Evolutionary conservation across 2,113 vertebrate species (phyloP), one percentile per base, ranked within the genome.

Genomic region (Emydura subglobosa): DNA sequence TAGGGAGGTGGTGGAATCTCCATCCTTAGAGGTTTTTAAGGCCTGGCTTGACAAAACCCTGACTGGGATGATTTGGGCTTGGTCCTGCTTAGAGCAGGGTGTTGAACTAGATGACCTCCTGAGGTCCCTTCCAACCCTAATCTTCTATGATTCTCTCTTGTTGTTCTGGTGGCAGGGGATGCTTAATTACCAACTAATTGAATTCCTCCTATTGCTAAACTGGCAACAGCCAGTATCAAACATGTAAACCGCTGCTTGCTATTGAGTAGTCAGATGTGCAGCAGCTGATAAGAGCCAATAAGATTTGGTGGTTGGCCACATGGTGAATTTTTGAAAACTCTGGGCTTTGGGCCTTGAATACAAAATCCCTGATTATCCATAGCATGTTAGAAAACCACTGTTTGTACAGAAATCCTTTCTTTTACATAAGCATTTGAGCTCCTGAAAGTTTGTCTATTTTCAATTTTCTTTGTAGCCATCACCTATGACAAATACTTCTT

Each of bases 321-420:
- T 93, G 91, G 90, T 42, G 42, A 39, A 76, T 12, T 13, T 44
- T 44, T 68, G 34, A n/a, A 68, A 68, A 68, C 61, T 68, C 31
- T 9, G 61, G 5, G 19, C 39, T 76, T 76, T 76, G 10, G 39
- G 72, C 91, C 95, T 95, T 94, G 90, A 95, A 92, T 93, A 68
- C 57, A 97, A 96, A 95, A 95, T 96, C 96, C 94, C 94, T 95
- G 95, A 94, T 57, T 96, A 96, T 95, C 94, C 96, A 88, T 93
- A 96, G 90, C 93, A 92, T 92, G 88, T 95, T 96, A 96, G 93
- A 96, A 95, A 96, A 96, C 95, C 95, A 84, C 93, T 96, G 82
- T 65, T 90, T 93, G 85, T 97, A 95, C 93, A 95, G 96, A 93
- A 93, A 31, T 42, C 74, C 87, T 49, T 83, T 92, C 79, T 94